Evolutionary conservation across 2,888 invertebrate genomes (phyloP), one percentile per base, ranked within the genome.

Genomic region (Ceriagrion tenellum): DNA sequence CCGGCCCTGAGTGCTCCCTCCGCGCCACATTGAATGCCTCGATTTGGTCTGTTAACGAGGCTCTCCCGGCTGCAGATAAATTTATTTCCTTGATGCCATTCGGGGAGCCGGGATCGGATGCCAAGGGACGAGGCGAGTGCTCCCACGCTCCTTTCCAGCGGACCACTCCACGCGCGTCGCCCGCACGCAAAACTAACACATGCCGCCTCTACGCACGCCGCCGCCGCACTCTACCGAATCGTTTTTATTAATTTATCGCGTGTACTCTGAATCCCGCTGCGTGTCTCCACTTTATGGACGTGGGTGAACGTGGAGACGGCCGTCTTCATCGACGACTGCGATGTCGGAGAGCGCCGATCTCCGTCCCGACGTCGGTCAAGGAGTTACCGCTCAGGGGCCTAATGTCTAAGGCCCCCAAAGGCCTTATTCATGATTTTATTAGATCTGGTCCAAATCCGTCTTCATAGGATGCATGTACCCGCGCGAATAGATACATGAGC

Each of bases 21-120:
- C 69, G 93, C 69, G 93, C 74, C 93, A 69, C 93, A 93, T 93
- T 47, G 93, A 93, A 93, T 69, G 93, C 93, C 93, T 93, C 63
- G 93, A 63, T 93, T 69, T 69, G 93, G 69, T 93, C 93, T 93
- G 93, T 93, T 93, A 93, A 93, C 93, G 93, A 93, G 93, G 40
- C 47, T 93, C 93, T 93, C 93, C 93, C 93, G 93, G 69, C 74
- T 93, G 93, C 93, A 93, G 93, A 93, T 93, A 93, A 74, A 93
- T 93, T 93, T 93, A 93, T 93, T 93, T 93, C 93, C 47, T 69
- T 95, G 81, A 56, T 89, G 95, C 95, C 95, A 95, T 95, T 95
- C 95, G 88, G 95, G 95, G 95, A 95, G 95, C 90, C 95, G 63
- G 95, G 95, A 96, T 96, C 96, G 96, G 93, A 93, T 93, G 93